Conservation (phyloP, 92 coral and sea anemone species). For the Montipora capitata region DNA sequence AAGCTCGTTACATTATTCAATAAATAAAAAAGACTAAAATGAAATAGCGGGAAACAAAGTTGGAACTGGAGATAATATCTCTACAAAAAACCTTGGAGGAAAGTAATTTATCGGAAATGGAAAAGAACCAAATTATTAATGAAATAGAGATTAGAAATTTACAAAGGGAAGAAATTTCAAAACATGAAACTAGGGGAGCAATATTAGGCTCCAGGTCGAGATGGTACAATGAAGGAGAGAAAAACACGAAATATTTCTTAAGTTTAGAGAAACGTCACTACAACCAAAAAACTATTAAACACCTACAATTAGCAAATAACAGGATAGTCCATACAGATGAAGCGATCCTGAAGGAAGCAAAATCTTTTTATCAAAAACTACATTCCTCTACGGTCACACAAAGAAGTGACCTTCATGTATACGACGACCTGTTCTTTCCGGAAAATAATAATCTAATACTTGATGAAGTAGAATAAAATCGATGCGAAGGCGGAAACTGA, state of each 20-base stretch:
- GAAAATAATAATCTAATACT: background rate
- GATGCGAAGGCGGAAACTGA: constrained; percentile 4
- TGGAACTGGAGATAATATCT: no score
- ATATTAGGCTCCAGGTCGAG: background rate
- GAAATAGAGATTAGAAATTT: no score
- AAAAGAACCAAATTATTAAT: no score
- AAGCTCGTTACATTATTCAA: no score
- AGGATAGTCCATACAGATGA: background rate
- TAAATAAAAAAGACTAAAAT: no score
- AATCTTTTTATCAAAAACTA: background rate
- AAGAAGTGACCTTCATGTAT: background rate
- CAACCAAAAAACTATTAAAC: constrained; percentile 1
- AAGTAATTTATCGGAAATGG: no score
- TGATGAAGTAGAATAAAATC: background rate
- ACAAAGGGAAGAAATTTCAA: no score
- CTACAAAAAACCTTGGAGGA: no score
- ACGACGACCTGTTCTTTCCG: background rate
- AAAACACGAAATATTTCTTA: no score
- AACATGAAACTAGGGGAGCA: no score
- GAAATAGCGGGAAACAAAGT: no score
- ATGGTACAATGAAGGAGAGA: constrained; percentile 6
- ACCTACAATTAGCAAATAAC: background rate
- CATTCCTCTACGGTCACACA: constrained; percentile 1
- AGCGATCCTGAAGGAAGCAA: background rate
- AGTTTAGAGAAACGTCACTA: constrained; percentile 1